Evolutionary conservation across 2,113 vertebrate species (phyloP), one percentile per base, ranked within the genome.

Genomic region (Sorex araneus): DNA sequence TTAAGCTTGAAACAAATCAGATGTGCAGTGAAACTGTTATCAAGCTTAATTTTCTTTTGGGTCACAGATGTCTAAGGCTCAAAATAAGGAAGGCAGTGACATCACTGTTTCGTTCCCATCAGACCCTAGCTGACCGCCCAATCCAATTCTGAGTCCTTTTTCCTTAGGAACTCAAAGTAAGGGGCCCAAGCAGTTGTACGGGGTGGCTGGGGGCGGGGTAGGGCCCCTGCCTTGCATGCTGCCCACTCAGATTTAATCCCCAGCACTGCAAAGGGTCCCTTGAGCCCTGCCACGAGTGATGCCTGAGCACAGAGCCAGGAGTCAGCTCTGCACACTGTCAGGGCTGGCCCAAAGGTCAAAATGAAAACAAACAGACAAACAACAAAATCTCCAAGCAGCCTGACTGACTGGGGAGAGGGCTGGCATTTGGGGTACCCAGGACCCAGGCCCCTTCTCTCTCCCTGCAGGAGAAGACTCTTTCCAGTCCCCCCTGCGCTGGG

Each of bases 401-500:
- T 40, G 13, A 54, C 3, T 64, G n/a, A 32, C 3, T 64, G n/a
- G 30, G 27, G 10, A 81, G 32, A 28, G 8, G 2, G 0, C 13
- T 36, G 25, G 73, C 54, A 84, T 21, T 30, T 32, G 32, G 69
- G 36, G 13, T 15, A 15, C 30, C 43, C 34, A 63, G 28, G 19
- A 75, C 27, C 4, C 76, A 77, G 27, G 7, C 21, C 15, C 36
- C 19, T 47, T 91, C 28, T 19, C 19, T 92, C 0, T 5, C 82
- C 18, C 8, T 95, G 50, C 96, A 99, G 99, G 99, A 82, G 98
- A 99, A 93, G 98, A 97, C 85, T 94, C 93, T 21, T 98, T 99
- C 0, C 98, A 98, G 66, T 99, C 99, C 0, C 99, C 99, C 1
- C 97, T 99, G 43, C 98, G 97, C 76, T 99, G 99, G 99, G 98